Percentiles rank a stretch among this genome's conserved stretches.
phyloP scores from a whole-genome alignment of 2,888 invertebrate species.

The Adineta ricciae region DNA sequence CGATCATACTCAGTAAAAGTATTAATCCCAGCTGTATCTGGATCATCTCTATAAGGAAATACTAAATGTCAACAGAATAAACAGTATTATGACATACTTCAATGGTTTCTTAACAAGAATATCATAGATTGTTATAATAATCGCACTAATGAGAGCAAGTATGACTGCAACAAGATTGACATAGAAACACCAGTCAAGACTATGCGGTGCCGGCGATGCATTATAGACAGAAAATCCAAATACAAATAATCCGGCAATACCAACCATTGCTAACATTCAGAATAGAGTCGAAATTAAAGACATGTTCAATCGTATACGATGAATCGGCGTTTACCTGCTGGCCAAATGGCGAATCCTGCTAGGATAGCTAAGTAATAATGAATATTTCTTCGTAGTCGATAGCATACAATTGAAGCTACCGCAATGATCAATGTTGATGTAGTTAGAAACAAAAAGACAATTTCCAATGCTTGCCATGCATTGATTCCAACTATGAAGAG shows the following conservation, averaged over 20 bases:
- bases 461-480: constrained; percentile 13
- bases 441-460: neutral
- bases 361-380: neutral
- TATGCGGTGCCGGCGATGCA: neutral
- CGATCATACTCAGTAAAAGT: neutral
- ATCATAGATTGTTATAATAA: constrained; percentile 12
- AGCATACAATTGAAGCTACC: neutral
- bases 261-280: neutral
- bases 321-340: no score
- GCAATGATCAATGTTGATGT: neutral
- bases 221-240: constrained; percentile 1
- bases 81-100: neutral
- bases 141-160: neutral
- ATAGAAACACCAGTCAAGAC: constrained; percentile 16
- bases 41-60: neutral
- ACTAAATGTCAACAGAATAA: neutral
- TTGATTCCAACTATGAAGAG: neutral
- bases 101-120: neutral
- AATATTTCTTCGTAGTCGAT: neutral
- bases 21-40: neutral
- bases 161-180: neutral
- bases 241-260: neutral
- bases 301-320: no score
- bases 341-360: neutral
- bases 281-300: no score